Percentiles rank a stretch among this genome's conserved stretches.
These are phyloP conservation scores for Aramus guarauna DNA, from an alignment of 2,113 vertebrate genomes.

Conservation along the genomic window DNA sequence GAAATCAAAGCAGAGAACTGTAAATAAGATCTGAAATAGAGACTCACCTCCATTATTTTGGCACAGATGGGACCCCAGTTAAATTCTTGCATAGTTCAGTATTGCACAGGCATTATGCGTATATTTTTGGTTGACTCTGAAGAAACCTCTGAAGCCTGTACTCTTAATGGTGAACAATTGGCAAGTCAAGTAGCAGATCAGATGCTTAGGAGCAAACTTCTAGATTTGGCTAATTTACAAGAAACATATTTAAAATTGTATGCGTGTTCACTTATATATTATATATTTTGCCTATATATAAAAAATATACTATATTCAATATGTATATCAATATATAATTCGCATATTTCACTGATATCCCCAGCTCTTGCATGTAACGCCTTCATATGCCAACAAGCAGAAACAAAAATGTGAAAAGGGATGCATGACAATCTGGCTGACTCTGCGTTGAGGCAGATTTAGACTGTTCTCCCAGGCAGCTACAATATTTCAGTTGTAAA, in stretches of 20 bases:
- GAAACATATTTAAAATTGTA: background rate
- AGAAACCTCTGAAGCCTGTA: background rate
- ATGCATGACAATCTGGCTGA: background rate
- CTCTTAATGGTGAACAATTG: background rate
- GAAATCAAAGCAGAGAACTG: background rate
- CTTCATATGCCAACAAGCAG: background rate
- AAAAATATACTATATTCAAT: background rate
- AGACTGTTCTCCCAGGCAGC: background rate
- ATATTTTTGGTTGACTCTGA: background rate
- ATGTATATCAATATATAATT: background rate
- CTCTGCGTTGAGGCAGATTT: background rate
- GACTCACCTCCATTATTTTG: background rate
- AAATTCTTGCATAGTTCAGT: background rate
- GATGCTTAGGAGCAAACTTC: background rate
- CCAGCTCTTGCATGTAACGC: background rate
- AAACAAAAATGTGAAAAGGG: background rate
- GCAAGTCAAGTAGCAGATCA: background rate
- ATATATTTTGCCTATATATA: background rate
- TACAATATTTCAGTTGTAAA: background rate
- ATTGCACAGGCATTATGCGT: background rate
- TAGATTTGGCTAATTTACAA: background rate
- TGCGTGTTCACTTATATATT: background rate
- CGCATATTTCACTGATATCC: background rate
- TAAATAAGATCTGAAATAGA: background rate
- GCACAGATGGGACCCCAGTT: background rate